These are phyloP conservation scores for Dromaius novaehollandiae DNA, from an alignment of 2,113 vertebrate genomes.

Conservation along the genomic window DNA sequence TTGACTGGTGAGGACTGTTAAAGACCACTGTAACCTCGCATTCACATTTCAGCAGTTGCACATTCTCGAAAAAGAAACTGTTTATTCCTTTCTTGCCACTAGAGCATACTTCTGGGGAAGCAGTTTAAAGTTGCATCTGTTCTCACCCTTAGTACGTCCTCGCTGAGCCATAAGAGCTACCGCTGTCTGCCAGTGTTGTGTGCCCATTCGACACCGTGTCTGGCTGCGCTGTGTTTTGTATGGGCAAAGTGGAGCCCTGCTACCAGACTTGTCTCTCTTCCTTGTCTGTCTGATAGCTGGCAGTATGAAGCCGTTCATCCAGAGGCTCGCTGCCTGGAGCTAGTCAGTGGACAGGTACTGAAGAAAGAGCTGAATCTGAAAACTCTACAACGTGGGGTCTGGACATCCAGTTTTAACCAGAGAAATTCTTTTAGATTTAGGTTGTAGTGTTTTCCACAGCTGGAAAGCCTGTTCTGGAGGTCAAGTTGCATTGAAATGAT, in stretches of 20 bases:
- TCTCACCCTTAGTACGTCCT: neutral
- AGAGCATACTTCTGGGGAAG: neutral
- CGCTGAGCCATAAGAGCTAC: neutral
- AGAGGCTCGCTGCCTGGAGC: neutral
- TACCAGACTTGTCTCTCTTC: rapidly evolving
- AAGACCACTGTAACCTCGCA: rapidly evolving
- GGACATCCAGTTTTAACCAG: neutral
- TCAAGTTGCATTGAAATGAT: slow-evolving; percentile 7
- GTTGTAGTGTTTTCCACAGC: neutral
- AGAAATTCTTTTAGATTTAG: neutral
- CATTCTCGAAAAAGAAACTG: neutral
- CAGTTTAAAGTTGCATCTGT: neutral
- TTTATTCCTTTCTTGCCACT: neutral
- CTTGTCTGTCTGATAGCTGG: neutral
- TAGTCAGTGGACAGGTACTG: neutral
- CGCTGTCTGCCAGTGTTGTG: neutral
- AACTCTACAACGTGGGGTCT: neutral
- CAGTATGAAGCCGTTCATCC: neutral
- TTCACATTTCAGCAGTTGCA: rapidly evolving
- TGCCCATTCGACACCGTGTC: neutral
- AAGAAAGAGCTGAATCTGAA: neutral
- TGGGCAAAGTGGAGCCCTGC: neutral
- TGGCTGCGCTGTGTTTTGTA: rapidly evolving
- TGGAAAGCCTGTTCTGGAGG: neutral
- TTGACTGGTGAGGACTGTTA: neutral